Conservation (phyloP, 2,888 invertebrate genomes). For the Cantharis lateralis region DNA sequence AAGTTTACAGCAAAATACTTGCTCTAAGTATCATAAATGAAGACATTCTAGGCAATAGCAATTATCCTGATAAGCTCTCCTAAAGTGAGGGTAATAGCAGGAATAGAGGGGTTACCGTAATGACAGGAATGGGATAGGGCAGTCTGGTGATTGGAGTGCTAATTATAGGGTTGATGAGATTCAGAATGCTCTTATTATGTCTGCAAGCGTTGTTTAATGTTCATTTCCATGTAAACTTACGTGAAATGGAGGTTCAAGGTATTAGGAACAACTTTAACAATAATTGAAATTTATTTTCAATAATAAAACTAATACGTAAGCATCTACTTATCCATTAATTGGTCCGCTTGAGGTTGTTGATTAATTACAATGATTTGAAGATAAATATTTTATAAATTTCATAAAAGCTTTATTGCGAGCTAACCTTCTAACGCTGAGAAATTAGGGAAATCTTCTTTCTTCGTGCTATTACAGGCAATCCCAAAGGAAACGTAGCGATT, state of each 20-base stretch:
- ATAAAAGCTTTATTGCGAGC: too few relatives aligned
- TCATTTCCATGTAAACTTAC: background rate
- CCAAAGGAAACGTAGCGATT: background rate
- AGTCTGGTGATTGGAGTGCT: constrained; percentile 41
- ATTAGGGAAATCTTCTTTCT: background rate
- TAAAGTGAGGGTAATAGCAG: constrained; percentile 25
- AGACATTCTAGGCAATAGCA: constrained; percentile 25
- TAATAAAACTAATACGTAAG: background rate
- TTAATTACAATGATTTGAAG: too few relatives aligned
- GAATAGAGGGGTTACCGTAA: constrained; percentile 23
- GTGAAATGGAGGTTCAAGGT: background rate
- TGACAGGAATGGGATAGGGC: constrained; percentile 32
- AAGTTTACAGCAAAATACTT: background rate
- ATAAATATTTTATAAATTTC: too few relatives aligned
- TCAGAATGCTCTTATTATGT: constrained; percentile 39
- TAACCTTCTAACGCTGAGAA: background rate
- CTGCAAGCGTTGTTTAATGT: constrained; percentile 32
- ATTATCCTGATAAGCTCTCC: constrained; percentile 29
- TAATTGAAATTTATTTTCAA: background rate
- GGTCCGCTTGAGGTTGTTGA: background rate
- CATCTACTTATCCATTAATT: background rate
- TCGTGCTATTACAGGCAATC: background rate
- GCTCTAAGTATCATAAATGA: constrained; percentile 9
- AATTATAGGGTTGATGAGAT: constrained; percentile 42
- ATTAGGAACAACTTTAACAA: background rate